A percentile compares a stretch with the other conserved stretches of the same genome.
Conservation (phyloP, 2,113 vertebrate genomes). For the Chamaetylas fuelleborni region DNA sequence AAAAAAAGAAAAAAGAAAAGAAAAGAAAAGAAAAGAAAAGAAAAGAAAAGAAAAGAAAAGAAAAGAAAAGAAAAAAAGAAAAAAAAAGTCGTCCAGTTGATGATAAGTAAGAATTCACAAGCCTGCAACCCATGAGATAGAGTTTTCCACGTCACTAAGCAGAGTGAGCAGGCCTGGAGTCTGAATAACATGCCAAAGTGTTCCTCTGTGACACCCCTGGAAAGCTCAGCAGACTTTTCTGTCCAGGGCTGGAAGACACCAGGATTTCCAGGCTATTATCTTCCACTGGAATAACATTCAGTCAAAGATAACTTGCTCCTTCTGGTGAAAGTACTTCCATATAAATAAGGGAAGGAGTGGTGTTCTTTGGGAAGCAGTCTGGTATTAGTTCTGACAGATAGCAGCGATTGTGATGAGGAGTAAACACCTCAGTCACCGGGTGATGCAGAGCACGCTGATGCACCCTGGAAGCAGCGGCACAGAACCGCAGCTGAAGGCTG, state of each 20-base stretch:
- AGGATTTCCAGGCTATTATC: neutral
- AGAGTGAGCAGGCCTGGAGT: neutral
- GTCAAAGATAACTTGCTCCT: neutral
- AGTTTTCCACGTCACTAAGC: neutral
- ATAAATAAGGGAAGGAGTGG: neutral
- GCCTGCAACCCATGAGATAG: neutral
- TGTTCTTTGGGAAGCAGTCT: neutral
- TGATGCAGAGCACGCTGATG: neutral
- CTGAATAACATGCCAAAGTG: neutral
- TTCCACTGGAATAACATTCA: neutral
- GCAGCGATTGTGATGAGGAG: neutral
- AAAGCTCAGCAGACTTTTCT: neutral
- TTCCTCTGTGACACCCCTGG: neutral
- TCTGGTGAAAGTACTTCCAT: neutral
- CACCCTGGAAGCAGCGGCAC: neutral
- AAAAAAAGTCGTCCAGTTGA: neutral
- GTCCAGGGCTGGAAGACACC: neutral
- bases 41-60: too few species aligned
- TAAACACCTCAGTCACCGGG: conserved; percentile 23
- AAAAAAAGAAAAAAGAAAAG: neutral
- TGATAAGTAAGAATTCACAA: neutral
- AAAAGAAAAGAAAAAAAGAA: too few species aligned
- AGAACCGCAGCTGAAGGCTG: neutral
- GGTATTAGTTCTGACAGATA: conserved; percentile 23
- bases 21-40: too few species aligned